Base-by-base conservation (phyloP, 2,797 vertebrate species). In the Sebastes trivittatus region DNA sequence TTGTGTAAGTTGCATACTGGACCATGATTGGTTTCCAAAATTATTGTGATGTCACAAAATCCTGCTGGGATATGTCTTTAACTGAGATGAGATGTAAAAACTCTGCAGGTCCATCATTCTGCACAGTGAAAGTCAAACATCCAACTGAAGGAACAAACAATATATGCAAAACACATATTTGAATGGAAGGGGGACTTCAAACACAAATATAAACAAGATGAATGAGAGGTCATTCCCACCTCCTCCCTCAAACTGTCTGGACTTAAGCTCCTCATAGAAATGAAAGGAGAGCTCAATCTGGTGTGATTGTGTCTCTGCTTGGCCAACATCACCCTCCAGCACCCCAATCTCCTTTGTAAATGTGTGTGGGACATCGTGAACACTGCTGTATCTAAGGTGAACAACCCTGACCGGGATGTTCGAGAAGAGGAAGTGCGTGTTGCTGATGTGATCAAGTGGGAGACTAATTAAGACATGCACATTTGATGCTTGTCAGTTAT, bases 401-500 rank as follows among this genome's bases (percentile, higher is more conserved):
- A 32, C n/a, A 30, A 77, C 81, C 54, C 58, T n/a, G 49, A 18
- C 16, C 20, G 16, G 42, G 63, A 52, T 25, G 82, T 49, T 11
- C 22, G 49, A 55, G 46, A n/a, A 72, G 62, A 55, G 42, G 10
- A 72, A n/a, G 73, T n/a, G 59, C 16, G 52, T 9, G 77, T 38
- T 34, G 36, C n/a, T 46, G 79, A 27, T 60, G 68, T 84, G 87
- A 92, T 89, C 72, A 77, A 77, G 70, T 79, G 34, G 34, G 56
- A 85, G 73, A 67, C 77, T 85, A 88, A 91, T 91, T 82, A 82
- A 79, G 74, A 88, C 72, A 13, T 7, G 71, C 80, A 75, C 65
- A 52, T 82, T 82, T 54, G 77, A 89, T 71, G 72, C 77, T 83
- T 88, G 92, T 90, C 92, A 87, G 75, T 75, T 70, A 70, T 16